phyloP scores from a whole-genome alignment of 2,888 invertebrate species.

The Tanypteryx hageni region DNA sequence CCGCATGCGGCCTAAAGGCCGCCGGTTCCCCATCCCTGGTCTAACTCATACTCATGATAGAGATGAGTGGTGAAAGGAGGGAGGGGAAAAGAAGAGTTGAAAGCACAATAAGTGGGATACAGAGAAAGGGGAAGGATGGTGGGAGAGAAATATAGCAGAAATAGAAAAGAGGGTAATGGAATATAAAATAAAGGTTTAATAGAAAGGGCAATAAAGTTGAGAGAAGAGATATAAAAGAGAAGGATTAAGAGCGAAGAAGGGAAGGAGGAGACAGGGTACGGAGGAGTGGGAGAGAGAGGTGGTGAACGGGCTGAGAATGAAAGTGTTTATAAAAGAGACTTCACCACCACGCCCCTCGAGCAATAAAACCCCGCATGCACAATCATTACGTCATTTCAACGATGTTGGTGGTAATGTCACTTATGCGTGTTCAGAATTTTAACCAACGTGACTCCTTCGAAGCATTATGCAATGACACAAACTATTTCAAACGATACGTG shows the following conservation, averaged over 20 bases:
- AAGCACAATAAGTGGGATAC: neutral
- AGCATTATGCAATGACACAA: too few species aligned
- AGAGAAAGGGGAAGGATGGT: neutral
- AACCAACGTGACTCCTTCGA: too few species aligned
- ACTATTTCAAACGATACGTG: too few species aligned
- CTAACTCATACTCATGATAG: too few species aligned
- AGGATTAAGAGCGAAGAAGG: neutral
- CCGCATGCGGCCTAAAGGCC: too few species aligned
- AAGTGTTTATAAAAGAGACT: too few species aligned
- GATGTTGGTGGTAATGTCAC: too few species aligned
- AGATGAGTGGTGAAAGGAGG: neutral
- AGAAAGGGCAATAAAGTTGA: neutral
- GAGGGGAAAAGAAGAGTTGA: neutral
- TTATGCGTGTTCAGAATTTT: too few species aligned
- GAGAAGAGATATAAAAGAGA: neutral
- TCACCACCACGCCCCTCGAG: too few species aligned
- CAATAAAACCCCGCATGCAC: too few species aligned
- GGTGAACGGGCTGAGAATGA: neutral
- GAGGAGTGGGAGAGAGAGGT: slow-evolving; percentile 21
- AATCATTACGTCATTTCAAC: too few species aligned
- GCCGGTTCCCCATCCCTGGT: too few species aligned
- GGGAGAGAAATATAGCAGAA: neutral
- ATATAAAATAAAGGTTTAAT: neutral
- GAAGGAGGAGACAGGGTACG: neutral
- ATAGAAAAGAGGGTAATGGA: neutral